Evolutionary conservation across 2,797 vertebrate species (phyloP).

Genomic region (Cynodonichthys magdalenae): DNA sequence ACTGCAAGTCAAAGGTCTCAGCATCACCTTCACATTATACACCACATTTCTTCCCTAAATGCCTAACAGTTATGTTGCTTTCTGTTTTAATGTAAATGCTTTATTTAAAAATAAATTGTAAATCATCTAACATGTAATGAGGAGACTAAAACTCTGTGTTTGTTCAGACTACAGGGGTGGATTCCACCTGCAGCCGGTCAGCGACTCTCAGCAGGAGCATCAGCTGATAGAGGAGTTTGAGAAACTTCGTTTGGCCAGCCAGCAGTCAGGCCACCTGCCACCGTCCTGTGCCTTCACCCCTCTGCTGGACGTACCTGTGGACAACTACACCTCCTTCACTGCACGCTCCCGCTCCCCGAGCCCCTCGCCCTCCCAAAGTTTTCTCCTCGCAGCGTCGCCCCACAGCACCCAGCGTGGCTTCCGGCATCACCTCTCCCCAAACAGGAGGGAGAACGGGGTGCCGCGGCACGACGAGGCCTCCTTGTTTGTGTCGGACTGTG

Average conservation of each 20-base stretch:
- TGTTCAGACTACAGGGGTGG: constrained; percentile 89
- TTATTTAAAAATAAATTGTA: no score
- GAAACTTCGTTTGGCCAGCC: constrained; percentile 71
- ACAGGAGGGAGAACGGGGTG: constrained; percentile 44
- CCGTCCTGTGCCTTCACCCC: constrained; percentile 80
- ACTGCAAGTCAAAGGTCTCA: constrained; percentile 11
- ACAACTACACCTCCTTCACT: constrained; percentile 74
- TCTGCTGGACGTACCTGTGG: constrained; percentile 90
- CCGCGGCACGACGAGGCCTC: constrained; percentile 40
- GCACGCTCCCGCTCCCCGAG: constrained; percentile 60
- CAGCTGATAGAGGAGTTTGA: constrained; percentile 72
- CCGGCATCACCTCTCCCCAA: constrained; percentile 54
- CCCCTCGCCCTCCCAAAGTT: constrained; percentile 74
- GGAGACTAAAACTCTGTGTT: constrained; percentile 11
- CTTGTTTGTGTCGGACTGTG: constrained; percentile 54
- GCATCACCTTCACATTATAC: constrained; percentile 9
- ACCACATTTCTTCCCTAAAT: no score
- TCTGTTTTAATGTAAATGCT: no score
- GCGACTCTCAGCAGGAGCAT: constrained; percentile 70
- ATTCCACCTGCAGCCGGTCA: constrained; percentile 88
- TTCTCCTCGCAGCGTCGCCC: constrained; percentile 76
- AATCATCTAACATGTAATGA: no score
- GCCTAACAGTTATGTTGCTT: no score
- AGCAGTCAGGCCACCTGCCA: constrained; percentile 64
- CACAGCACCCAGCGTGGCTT: constrained; percentile 44